Conservation (phyloP, 2,113 vertebrate species). For the Chionodraco myersi region DNA sequence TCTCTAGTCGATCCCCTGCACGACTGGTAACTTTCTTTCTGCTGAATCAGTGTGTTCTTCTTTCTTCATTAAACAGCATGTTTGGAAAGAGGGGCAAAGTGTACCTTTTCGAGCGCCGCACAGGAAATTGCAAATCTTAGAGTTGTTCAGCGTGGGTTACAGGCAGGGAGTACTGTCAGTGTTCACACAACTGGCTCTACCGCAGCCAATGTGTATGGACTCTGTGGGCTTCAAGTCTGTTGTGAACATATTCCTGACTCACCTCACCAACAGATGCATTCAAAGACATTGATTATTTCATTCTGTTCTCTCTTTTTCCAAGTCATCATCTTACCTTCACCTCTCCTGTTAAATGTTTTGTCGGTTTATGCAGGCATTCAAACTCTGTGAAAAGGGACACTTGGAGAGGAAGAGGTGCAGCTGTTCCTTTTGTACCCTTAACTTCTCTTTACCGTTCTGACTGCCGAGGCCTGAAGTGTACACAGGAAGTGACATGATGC, state of each 20-base stretch:
- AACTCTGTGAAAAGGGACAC: conserved; percentile 20
- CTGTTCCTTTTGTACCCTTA: conserved; percentile 10
- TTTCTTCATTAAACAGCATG: conserved; percentile 12
- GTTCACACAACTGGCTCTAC: conserved; percentile 46
- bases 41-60: not conserved
- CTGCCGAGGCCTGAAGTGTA: not conserved
- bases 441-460: conserved; percentile 26
- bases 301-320: conserved; percentile 16
- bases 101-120: conserved; percentile 22
- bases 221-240: conserved; percentile 63
- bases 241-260: conserved; percentile 59
- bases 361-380: conserved; percentile 30
- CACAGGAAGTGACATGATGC: not conserved
- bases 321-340: conserved; percentile 18
- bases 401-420: conserved; percentile 9
- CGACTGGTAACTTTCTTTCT: not conserved
- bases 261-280: conserved; percentile 57
- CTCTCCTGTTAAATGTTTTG: conserved; percentile 33
- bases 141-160: conserved; percentile 42
- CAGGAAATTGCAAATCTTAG: conserved; percentile 31
- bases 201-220: conserved; percentile 41
- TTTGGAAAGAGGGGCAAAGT: conserved; percentile 25
- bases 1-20: not conserved
- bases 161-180: conserved; percentile 25
- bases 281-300: conserved; percentile 56